These are phyloP conservation scores for Thymelicus sylvestris DNA, from an alignment of 2,888 invertebrate genomes.

Conservation along the genomic window DNA sequence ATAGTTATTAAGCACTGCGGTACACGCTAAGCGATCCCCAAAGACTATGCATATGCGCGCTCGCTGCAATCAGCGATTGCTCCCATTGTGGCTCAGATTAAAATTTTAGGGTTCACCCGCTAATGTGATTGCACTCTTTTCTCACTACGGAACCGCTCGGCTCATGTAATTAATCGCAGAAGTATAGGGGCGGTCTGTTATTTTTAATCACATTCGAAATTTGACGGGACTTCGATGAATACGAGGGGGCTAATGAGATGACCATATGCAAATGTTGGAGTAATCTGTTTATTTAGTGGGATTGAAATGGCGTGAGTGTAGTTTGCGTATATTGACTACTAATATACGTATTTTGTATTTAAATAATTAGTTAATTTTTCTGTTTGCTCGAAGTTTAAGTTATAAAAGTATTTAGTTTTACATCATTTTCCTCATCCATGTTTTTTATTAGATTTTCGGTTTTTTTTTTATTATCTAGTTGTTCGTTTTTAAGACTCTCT, in stretches of 20 bases:
- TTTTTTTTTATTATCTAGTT: no score
- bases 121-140: slow-evolving; percentile 83
- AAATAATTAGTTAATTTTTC: no score
- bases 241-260: slow-evolving; percentile 17
- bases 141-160: slow-evolving; percentile 66
- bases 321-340: no score
- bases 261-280: slow-evolving; percentile 32
- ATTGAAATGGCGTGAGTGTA: slow-evolving; percentile 3
- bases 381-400: no score
- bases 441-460: no score
- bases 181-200: slow-evolving; percentile 71
- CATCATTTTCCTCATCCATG: no score
- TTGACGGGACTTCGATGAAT: slow-evolving; percentile 42
- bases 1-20: slow-evolving; percentile 49
- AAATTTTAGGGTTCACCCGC: slow-evolving; percentile 84
- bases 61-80: slow-evolving; percentile 80
- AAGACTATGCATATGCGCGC: slow-evolving; percentile 83
- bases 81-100: slow-evolving; percentile 81
- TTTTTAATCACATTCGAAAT: slow-evolving; percentile 74
- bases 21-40: slow-evolving; percentile 81
- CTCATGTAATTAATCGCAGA: slow-evolving; percentile 62
- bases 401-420: no score
- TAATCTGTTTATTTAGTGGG: slow-evolving; percentile 25
- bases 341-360: no score
- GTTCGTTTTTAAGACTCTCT: no score